Conservation (phyloP, 2,113 vertebrate genomes). For the Tauraco erythrolophus region DNA sequence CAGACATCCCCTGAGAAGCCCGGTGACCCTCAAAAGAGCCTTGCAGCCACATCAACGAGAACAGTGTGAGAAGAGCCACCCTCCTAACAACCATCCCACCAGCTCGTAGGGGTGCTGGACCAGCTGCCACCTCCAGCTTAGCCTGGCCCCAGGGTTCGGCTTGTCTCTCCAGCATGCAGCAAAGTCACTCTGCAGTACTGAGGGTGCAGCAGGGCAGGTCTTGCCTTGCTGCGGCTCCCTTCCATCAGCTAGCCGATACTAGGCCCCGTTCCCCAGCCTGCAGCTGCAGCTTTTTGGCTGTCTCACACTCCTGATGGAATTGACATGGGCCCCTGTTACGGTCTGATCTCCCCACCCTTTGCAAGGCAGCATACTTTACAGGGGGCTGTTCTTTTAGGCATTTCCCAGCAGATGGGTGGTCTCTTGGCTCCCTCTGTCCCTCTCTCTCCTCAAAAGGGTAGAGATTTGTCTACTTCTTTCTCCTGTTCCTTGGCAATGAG, state of each 20-base stretch:
- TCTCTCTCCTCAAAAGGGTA: not conserved
- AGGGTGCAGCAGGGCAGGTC: not conserved
- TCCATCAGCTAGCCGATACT: accelerated
- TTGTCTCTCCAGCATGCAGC: accelerated
- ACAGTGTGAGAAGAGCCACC: not conserved
- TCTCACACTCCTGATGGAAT: not conserved
- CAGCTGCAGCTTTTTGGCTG: not conserved
- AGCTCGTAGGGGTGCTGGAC: not conserved
- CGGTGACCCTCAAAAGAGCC: not conserved
- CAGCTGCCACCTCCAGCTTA: not conserved
- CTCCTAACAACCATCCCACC: not conserved
- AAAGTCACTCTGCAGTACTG: not conserved
- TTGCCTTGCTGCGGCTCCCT: not conserved
- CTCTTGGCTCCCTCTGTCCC: not conserved
- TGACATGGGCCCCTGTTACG: not conserved
- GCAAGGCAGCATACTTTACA: not conserved
- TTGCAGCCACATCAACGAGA: not conserved
- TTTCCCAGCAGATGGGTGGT: not conserved
- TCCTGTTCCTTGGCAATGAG: not conserved
- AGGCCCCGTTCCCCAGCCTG: not conserved
- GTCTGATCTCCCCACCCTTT: not conserved
- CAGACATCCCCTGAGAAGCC: not conserved
- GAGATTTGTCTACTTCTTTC: not conserved
- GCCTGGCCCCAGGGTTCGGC: not conserved
- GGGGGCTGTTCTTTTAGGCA: not conserved